Evolutionary conservation across 1,140 invertebrate species (phyloP), one percentile per base, ranked within the genome.

Genomic region (Plectrocnemia conspersa): DNA sequence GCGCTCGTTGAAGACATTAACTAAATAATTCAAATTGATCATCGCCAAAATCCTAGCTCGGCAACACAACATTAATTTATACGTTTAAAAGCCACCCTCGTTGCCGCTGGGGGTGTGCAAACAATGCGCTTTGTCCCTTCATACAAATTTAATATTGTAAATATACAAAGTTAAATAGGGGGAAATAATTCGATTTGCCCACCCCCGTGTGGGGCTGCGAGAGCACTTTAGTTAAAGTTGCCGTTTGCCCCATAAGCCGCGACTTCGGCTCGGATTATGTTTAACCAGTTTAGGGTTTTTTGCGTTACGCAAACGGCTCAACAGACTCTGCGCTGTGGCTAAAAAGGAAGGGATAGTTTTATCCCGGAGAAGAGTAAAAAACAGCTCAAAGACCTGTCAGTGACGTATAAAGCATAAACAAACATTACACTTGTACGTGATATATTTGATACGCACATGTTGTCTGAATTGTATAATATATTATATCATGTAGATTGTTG

Each of bases 61-160:
- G 9, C 21, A 25, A 52, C 50, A 42, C 23, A 22, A 22, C 16
- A 45, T 22, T 24, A 9, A 48, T 36, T 38, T 18, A 11, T 32
- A 21, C 9, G 27, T 49, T 13, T 22, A n/a, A 25, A 13, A n/a
- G n/a, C 15, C 24, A n/a, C 11, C 27, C 27, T 21, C n/a, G 15
- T 50, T 18, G 15, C 24, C 21, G 15, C 24, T 4, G 10, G 10
- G 22, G 25, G 45, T 11, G 21, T 21, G 46, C n/a, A 36, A 18
- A 33, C 32, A 36, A 22, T 36, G 46, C 46, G 23, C 33, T 9
- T 32, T 38, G 19, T 52, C 59, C 59, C 59, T 54, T 58, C 48
- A 27, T 53, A 52, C 59, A 58, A 62, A 62, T 62, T 62, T 62
- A 62, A 62, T 62, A 62, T 62, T 62, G 59, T 62, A 62, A 58